A percentile compares a stretch with the other conserved stretches of the same genome.
phyloP scores from a whole-genome alignment of 2,888 invertebrate genomes.

The Teleiodes luculella region DNA sequence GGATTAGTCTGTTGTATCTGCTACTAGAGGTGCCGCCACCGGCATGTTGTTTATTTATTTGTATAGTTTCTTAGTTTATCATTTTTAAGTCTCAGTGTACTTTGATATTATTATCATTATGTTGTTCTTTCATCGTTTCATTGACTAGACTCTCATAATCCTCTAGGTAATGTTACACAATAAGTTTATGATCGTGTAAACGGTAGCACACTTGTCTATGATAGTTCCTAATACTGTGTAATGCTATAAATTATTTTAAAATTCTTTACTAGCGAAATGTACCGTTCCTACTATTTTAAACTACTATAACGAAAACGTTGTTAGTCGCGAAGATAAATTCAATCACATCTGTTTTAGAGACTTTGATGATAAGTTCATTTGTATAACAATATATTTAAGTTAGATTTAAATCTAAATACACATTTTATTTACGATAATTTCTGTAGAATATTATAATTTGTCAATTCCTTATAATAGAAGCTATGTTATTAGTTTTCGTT shows the following conservation, averaged over 20 bases:
- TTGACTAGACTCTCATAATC: conserved; percentile 35
- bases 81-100: conserved; percentile 42
- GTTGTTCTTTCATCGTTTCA: conserved; percentile 53
- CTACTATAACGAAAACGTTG: conserved; percentile 58
- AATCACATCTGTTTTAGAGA: conserved; percentile 22
- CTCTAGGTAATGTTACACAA: conserved; percentile 58
- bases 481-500: conserved; percentile 37
- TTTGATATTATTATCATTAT: conserved; percentile 52
- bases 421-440: conserved; percentile 17
- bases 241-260: conserved; percentile 75
- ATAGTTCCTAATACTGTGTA: conserved; percentile 79
- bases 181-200: conserved; percentile 64
- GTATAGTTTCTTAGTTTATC: conserved; percentile 45
- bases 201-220: conserved; percentile 75
- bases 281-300: conserved; percentile 77
- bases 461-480: conserved; percentile 17
- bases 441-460: conserved; percentile 13
- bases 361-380: conserved; percentile 26
- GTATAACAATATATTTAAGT: conserved; percentile 10
- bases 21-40: conserved; percentile 71
- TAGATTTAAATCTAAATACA: neutral
- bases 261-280: conserved; percentile 76
- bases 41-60: conserved; percentile 72
- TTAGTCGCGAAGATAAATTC: conserved; percentile 42
- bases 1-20: conserved; percentile 76